phyloP scores from a whole-genome alignment of 2,888 invertebrate genomes.

The Erebia palarica region DNA sequence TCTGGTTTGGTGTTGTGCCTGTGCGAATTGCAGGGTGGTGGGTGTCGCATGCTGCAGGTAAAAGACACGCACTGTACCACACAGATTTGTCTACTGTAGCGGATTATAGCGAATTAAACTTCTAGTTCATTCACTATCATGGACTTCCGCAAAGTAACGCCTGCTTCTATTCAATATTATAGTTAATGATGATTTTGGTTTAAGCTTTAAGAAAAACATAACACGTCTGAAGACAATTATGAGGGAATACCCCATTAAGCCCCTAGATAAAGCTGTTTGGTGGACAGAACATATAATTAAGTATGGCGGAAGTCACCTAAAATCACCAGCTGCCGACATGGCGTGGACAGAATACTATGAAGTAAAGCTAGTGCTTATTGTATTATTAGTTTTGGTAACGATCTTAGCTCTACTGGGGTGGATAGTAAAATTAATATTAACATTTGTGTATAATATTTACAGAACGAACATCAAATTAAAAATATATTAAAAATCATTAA shows the following conservation, averaged over 20 bases:
- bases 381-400: conserved; percentile 7
- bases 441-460: not conserved
- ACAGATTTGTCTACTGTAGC: no score
- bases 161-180: no score
- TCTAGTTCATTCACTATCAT: no score
- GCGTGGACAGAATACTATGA: conserved; percentile 45
- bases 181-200: not conserved
- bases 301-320: conserved; percentile 48
- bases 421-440: conserved; percentile 5
- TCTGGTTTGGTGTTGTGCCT: no score
- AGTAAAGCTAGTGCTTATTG: conserved; percentile 36
- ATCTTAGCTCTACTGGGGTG: not conserved
- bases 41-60: no score
- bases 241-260: conserved; percentile 44
- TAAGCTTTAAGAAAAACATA: conserved; percentile 44
- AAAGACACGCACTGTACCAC: no score
- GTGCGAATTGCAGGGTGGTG: no score
- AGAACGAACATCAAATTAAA: conserved; percentile 15
- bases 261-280: conserved; percentile 52
- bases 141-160: no score
- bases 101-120: no score
- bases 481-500: not conserved
- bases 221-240: conserved; percentile 39
- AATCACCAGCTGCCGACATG: conserved; percentile 45
- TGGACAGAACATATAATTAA: conserved; percentile 52